These are phyloP conservation scores for Temnothorax unifasciatus DNA, from an alignment of 2,888 invertebrate species.

Conservation along the genomic window DNA sequence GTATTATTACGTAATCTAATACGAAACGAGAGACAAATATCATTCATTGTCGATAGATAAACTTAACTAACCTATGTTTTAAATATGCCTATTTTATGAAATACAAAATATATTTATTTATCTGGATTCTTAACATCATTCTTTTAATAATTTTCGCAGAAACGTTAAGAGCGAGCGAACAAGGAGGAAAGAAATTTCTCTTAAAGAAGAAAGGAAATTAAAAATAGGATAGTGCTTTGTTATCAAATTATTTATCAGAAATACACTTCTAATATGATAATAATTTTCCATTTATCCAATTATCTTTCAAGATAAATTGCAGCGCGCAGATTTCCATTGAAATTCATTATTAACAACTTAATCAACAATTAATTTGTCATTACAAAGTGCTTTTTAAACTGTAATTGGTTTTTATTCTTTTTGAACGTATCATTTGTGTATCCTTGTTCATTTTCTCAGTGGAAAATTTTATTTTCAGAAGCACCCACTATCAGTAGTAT, in stretches of 20 bases:
- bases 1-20: background rate
- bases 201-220: background rate
- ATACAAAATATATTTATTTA: background rate
- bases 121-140: background rate
- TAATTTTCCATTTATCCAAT: background rate
- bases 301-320: constrained; percentile 40
- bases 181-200: background rate
- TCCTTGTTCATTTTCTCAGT: background rate
- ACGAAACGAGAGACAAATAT: background rate
- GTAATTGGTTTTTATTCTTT: background rate
- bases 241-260: constrained; percentile 1
- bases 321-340: background rate
- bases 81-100: background rate
- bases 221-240: background rate
- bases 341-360: constrained; percentile 20
- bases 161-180: background rate
- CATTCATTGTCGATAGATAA: background rate
- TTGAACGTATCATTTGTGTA: background rate
- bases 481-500: background rate
- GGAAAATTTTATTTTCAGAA: constrained; percentile 24
- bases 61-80: background rate
- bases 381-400: background rate
- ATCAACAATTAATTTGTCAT: constrained; percentile 20
- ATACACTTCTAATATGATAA: background rate
- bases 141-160: background rate